Base-by-base conservation (phyloP, 64 coral and sea anemone genomes). In the Montipora foliosa region DNA sequence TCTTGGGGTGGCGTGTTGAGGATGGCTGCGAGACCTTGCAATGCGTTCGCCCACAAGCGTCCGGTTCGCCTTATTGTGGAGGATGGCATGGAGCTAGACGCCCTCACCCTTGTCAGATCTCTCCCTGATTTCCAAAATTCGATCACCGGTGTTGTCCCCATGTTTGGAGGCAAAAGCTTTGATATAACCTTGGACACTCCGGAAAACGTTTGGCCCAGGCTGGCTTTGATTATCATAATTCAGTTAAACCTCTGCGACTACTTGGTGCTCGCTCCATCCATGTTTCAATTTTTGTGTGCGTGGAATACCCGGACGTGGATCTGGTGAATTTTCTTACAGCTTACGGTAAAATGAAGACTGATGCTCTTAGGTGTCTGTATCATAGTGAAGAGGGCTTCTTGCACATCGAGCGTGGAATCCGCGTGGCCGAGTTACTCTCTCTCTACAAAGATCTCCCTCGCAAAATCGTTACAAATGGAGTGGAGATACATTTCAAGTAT, bases 391-490 rank as follows among this genome's bases (percentile, higher is more conserved):
- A 44, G 4, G 80, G 57, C 12, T 82, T 15, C n/a, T 1, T 0
- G 5, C 21, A 64, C 14, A 64, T 82, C 1, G 22, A 82, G 37
- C 22, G 15, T 0, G 80, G 58, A 1, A 59, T 64, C 0, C 80
- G 20, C 11, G 60, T 83, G 2, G 29, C 59, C 5, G 58, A 83
- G 11, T 81, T 81, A 0, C 0, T 25, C 3, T 12, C 51, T 0
- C 51, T 59, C 0, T 9, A 81, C n/a, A 5, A 6, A 9, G 55
- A 64, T 2, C 25, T 83, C 3, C 81, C 81, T 3, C 11, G 25
- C 0, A 44, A 37, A 16, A 4, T 67, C 0, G 60, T 83, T 0
- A 19, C 13, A 0, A 11, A 3, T 3, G 81, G 59, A 0, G 8
- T 67, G 0, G 81, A 83, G 4, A 83, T 83, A 0, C 17, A 9